phyloP scores from a whole-genome alignment of 2,888 invertebrate species.

The Pammene fasciana region DNA sequence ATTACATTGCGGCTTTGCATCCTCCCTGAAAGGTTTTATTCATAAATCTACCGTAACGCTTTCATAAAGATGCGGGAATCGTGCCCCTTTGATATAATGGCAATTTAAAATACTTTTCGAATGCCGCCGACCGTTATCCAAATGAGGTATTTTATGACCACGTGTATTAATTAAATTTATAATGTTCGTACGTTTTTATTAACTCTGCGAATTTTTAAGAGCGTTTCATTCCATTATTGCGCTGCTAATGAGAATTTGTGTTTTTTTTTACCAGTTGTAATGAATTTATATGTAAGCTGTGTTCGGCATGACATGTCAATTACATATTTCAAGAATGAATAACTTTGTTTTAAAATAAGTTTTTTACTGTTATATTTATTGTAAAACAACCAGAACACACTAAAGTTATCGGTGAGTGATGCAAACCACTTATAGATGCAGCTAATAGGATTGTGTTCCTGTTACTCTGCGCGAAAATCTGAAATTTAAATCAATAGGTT shows the following conservation, averaged over 20 bases:
- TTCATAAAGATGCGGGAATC: conserved; percentile 78
- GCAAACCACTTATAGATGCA: too few relatives aligned
- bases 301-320: too few relatives aligned
- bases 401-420: too few relatives aligned
- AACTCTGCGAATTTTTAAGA: conserved; percentile 15
- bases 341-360: too few relatives aligned
- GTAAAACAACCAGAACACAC: too few relatives aligned
- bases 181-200: conserved; percentile 37
- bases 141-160: conserved; percentile 38
- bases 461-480: conserved; percentile 30
- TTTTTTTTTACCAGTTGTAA: background rate
- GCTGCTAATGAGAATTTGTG: background rate
- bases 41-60: conserved; percentile 80
- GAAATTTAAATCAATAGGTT: conserved; percentile 43
- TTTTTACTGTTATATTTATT: too few relatives aligned
- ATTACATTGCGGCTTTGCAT: conserved; percentile 77
- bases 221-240: conserved; percentile 7
- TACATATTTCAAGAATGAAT: too few relatives aligned
- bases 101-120: conserved; percentile 58
- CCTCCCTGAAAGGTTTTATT: conserved; percentile 81
- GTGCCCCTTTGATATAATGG: conserved; percentile 63
- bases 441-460: conserved; percentile 12
- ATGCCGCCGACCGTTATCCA: conserved; percentile 37
- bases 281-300: background rate
- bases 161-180: conserved; percentile 38